Evolutionary conservation across 2,888 invertebrate genomes (phyloP).

Genomic region (Drosophila flavopinicola): DNA sequence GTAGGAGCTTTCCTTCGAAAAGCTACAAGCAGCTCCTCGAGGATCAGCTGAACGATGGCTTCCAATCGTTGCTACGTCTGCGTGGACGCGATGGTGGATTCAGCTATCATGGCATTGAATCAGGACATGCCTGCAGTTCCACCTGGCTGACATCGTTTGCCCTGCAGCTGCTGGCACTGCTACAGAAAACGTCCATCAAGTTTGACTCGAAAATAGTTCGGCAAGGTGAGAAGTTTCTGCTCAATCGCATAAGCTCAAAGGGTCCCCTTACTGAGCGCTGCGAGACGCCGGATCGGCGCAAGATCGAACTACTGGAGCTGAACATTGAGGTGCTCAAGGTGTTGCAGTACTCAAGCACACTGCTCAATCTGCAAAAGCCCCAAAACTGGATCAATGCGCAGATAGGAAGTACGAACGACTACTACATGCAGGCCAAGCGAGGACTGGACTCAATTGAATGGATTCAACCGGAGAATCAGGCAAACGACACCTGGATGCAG

Average conservation of each 20-base stretch:
- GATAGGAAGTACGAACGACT: neutral
- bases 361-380: constrained; percentile 2
- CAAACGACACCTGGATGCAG: constrained; percentile 12
- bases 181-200: neutral
- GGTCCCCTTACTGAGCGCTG: constrained; percentile 7
- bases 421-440: constrained; percentile 21
- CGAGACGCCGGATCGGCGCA: constrained; percentile 7
- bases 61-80: constrained; percentile 34
- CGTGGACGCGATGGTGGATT: constrained; percentile 25
- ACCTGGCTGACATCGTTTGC: constrained; percentile 47
- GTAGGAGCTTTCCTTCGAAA: neutral
- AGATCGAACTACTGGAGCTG: constrained; percentile 23
- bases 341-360: constrained; percentile 7
- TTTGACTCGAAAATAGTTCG: neutral
- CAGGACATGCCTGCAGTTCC: constrained; percentile 25
- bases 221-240: constrained; percentile 18
- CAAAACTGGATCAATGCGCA: neutral
- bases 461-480: neutral
- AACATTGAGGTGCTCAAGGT: constrained; percentile 26
- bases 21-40: constrained; percentile 3
- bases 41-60: constrained; percentile 30
- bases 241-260: neutral
- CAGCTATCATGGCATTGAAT: constrained; percentile 4
- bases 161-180: constrained; percentile 9
- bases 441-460: neutral